phyloP scores from a whole-genome alignment of 2,113 vertebrate species.

The Crocuta crocuta region DNA sequence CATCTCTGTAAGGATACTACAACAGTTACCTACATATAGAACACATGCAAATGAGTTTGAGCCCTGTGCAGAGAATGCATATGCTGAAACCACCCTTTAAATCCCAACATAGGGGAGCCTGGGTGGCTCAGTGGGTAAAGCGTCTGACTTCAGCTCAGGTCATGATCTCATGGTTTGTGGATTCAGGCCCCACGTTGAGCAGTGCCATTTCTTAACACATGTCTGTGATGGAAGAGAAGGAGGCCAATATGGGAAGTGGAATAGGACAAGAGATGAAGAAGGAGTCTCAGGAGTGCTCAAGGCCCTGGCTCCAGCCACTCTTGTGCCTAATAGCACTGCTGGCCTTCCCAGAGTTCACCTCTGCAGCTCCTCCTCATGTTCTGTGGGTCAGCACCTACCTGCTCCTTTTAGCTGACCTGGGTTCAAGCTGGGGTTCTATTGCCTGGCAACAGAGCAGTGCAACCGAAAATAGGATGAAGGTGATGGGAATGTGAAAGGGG shows the following conservation, averaged over 20 bases:
- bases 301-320: no score
- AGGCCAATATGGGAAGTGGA: neutral
- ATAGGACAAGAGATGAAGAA: neutral
- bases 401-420: neutral
- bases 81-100: conserved; percentile 36
- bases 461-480: neutral
- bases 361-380: neutral
- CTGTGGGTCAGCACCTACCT: neutral
- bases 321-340: neutral
- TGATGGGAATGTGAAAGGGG: no score
- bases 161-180: no score
- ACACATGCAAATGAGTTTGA: conserved; percentile 24
- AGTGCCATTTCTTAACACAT: neutral
- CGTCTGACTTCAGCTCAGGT: no score
- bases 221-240: no score
- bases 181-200: no score
- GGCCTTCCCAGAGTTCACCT: neutral
- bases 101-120: neutral
- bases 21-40: neutral
- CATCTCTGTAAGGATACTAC: neutral
- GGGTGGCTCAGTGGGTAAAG: no score
- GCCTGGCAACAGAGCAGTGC: neutral
- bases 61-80: neutral
- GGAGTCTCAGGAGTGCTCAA: rapidly evolving
- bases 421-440: neutral